Evolutionary conservation across 1,140 invertebrate species (phyloP).

Genomic region (Drosophila bocqueti): DNA sequence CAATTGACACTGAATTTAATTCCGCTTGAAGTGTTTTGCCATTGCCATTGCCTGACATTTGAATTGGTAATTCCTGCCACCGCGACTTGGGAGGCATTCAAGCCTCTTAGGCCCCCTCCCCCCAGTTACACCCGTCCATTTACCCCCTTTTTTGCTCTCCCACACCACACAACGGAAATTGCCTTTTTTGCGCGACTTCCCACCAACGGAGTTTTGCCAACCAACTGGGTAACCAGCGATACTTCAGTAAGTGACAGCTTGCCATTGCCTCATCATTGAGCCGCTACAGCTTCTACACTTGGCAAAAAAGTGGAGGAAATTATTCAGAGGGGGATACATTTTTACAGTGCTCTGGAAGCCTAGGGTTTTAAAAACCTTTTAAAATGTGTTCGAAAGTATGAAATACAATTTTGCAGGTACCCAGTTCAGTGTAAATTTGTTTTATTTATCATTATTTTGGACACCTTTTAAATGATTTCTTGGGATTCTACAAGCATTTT

Average conservation of each 20-base stretch:
- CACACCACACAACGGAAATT: constrained; percentile 72
- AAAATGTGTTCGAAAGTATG: background rate
- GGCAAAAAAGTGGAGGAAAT: background rate
- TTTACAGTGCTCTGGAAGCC: too few relatives aligned
- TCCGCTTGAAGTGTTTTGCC: constrained; percentile 61
- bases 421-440: too few relatives aligned
- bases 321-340: too few relatives aligned
- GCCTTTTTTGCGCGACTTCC: constrained; percentile 75
- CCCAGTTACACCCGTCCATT: background rate
- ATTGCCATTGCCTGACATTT: constrained; percentile 67
- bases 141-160: constrained; percentile 16
- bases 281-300: constrained; percentile 9
- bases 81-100: constrained; percentile 10
- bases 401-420: too few relatives aligned
- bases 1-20: constrained; percentile 82
- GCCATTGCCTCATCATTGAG: constrained; percentile 36
- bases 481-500: background rate
- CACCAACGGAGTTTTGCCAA: constrained; percentile 13
- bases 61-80: constrained; percentile 76
- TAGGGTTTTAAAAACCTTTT: background rate
- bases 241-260: constrained; percentile 65
- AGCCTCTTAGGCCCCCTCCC: background rate
- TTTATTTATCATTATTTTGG: too few relatives aligned
- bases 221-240: constrained; percentile 25
- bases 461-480: too few relatives aligned